Conservation (phyloP, 37 sponge, comb jelly and placozoan species). For the Amphimedon queenslandica region DNA sequence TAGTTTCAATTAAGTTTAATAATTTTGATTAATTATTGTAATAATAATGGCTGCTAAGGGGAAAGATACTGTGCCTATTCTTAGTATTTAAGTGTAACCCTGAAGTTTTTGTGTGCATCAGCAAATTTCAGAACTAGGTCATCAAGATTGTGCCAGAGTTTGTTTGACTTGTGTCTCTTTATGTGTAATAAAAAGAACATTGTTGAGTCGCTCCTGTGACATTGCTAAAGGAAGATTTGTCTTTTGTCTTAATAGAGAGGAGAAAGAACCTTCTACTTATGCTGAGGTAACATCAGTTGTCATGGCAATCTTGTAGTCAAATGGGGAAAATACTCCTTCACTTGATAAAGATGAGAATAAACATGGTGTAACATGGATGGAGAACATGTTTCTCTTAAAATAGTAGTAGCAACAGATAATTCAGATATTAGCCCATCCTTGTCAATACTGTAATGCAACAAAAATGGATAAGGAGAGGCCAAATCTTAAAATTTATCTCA, state of each 20-base stretch:
- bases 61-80: no score
- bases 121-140: no score
- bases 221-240: neutral
- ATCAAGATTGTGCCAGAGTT: no score
- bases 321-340: neutral
- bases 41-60: no score
- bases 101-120: no score
- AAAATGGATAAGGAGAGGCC: neutral
- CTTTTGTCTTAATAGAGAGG: neutral
- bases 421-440: neutral
- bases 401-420: neutral
- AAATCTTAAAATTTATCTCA: neutral
- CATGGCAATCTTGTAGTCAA: constrained; percentile 1
- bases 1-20: no score
- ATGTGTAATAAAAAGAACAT: no score
- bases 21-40: no score
- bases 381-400: neutral
- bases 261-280: neutral
- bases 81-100: no score
- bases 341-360: no score
- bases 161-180: no score
- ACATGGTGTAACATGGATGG: neutral
- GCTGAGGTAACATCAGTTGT: constrained; percentile 7
- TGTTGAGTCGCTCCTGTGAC: no score
- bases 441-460: constrained; percentile 7